Base-by-base conservation (phyloP, 2,888 invertebrate genomes). In the Nomada fucata region DNA sequence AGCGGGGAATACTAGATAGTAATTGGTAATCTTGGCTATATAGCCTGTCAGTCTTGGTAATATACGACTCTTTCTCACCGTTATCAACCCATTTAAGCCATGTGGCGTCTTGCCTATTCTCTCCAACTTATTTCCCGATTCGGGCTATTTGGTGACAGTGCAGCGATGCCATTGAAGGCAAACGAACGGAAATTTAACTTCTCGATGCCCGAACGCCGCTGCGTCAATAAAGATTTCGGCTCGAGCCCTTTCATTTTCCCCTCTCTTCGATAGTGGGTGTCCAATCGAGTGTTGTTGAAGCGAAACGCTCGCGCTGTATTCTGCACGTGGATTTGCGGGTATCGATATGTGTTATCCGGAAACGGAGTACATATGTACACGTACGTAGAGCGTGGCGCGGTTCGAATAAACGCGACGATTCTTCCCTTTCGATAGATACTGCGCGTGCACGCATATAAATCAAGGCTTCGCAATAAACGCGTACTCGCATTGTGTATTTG, bases 21-120 rank as follows among this genome's bases (percentile, higher is more conserved):
- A 70, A 44, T 61, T 26, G 52, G 60, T 79, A 78, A 74, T 79
- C 76, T 63, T 55, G 20, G 75, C 9, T 79, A 86, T 83, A 82
- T 76, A 64, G 55, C 26, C 64, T 82, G 79, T 86, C 84, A 76
- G 68, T 74, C 23, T 23, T 42, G 50, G 55, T 47, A 42, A 86
- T 86, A 80, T 84, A 86, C 50, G 72, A 65, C 70, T 61, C 67
- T 44, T 23, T 61, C 15, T 26, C n/a, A 23, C 1, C 20, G 75
- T 76, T 81, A 70, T 83, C 77, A 75, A 73, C 26, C 29, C 57
- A 5, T 55, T 55, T 75, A 64, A 60, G 23, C 20, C 70, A 3
- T 18, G 3, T 26, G 53, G n/a, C 74, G 68, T 64, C 63, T 80
- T 72, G 68, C 72, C 78, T 73, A 73, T 73, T 68, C 50, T 57